Base-by-base conservation (phyloP, 2,113 vertebrate genomes). In the Corythoichthys haematopterus region DNA sequence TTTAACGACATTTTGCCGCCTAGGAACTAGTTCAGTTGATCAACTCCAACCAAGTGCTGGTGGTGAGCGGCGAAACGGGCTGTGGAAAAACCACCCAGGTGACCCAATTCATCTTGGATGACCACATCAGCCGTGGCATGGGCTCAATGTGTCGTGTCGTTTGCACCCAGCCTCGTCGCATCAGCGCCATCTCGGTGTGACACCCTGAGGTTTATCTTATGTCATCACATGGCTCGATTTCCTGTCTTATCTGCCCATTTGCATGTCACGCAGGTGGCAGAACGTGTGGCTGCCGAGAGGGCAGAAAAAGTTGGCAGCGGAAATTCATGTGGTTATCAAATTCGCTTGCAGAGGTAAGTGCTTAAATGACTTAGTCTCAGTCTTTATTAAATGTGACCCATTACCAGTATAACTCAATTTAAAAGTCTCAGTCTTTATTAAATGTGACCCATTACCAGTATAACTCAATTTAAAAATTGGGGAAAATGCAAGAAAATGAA, bases 71-170 rank as follows among this genome's bases (percentile, higher is more conserved):
- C 3, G 97, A 99, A 88, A 99, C 97, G 0, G 97, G 97, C 1
- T 99, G 97, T 78, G 97, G 97, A 6, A 99, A 99, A 84, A 99
- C 97, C 15, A 99, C 97, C 2, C 97, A 98, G 81, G 97, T 98
- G 14, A 93, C 97, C 0, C 97, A 99, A 82, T 98, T 99, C 87
- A 96, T 99, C 86, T 85, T 99, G 68, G 97, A 98, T 65, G 92
- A 96, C 72, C 88, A 93, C 69, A 98, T 98, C 33, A 90, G 91
- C 69, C 89, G 88, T 46, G 93, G 94, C 46, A 78, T 87, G 66
- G 97, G 97, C 28, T 98, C 97, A 0, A 55, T 87, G 0, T 99
- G 97, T 87, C 88, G 96, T 11, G 92, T 99, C 37, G 93, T 97
- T 35, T 99, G 97, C 71, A 99, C 97, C 0, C 97, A 99, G 81